Conservation (phyloP, 1,140 invertebrate species). For the Archivesica marissinica region DNA sequence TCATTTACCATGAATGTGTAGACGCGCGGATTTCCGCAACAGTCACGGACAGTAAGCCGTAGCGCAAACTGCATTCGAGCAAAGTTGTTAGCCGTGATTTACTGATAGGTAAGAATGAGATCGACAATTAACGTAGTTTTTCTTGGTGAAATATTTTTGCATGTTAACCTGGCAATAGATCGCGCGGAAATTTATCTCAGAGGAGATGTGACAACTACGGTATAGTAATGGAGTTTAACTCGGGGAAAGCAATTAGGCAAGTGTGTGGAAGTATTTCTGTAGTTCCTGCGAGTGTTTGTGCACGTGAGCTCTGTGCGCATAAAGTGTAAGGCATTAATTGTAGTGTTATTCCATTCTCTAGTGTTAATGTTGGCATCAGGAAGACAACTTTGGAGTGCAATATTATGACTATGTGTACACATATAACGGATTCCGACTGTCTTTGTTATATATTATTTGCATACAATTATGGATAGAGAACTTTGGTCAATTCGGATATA, state of each 20-base stretch:
- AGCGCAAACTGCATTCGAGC: not conserved
- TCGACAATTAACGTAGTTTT: not conserved
- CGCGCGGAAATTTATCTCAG: not conserved
- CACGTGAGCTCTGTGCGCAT: not conserved
- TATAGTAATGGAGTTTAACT: constrained; percentile 24
- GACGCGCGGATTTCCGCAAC: too few species aligned
- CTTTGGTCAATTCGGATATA: too few species aligned
- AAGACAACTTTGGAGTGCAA: not conserved
- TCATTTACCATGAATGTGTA: too few species aligned
- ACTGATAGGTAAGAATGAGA: not conserved
- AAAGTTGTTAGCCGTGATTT: not conserved
- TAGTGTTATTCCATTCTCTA: not conserved
- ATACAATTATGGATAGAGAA: too few species aligned
- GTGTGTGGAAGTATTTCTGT: not conserved
- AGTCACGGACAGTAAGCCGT: not conserved
- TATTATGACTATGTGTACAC: not conserved
- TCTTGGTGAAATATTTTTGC: constrained; percentile 16
- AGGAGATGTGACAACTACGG: not conserved
- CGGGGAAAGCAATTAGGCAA: constrained; percentile 21
- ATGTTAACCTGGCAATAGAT: constrained; percentile 30
- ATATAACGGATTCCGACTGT: not conserved
- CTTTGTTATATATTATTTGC: not conserved
- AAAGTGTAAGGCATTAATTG: not conserved
- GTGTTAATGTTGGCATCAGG: not conserved
- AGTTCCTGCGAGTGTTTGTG: not conserved